Percentiles rank a stretch among this genome's conserved stretches.
Conservation (phyloP, 2,797 vertebrate genomes). For the Cottoperca gobio region DNA sequence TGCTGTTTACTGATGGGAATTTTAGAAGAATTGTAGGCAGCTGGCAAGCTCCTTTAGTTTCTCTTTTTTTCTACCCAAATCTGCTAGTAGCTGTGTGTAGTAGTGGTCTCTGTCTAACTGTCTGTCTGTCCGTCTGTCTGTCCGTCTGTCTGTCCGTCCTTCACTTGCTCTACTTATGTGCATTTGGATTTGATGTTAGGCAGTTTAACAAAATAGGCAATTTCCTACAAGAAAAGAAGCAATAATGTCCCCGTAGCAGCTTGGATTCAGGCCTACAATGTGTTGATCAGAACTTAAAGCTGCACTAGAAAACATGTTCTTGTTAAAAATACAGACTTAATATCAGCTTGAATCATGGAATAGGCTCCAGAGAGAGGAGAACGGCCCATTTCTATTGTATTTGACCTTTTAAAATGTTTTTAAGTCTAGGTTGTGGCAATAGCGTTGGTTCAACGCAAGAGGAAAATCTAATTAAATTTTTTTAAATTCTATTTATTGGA, state of each 20-base stretch:
- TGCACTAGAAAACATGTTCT: constrained; percentile 23
- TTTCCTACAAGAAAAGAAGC: constrained; percentile 73
- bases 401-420: constrained; percentile 20
- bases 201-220: constrained; percentile 68
- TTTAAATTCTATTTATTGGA: too few species aligned
- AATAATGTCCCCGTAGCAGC: constrained; percentile 57
- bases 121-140: not conserved
- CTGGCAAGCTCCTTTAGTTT: constrained; percentile 65
- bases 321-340: constrained; percentile 13
- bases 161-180: constrained; percentile 49
- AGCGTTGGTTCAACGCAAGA: not conserved
- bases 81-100: constrained; percentile 45
- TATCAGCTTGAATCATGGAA: constrained; percentile 8
- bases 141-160: constrained; percentile 14
- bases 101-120: not conserved
- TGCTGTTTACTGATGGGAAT: constrained; percentile 79
- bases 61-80: constrained; percentile 34
- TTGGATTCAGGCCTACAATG: constrained; percentile 33
- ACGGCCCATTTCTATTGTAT: constrained; percentile 14
- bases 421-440: not conserved
- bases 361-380: not conserved
- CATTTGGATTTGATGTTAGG: constrained; percentile 52
- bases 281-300: constrained; percentile 45
- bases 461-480: not conserved
- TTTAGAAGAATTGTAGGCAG: constrained; percentile 77